Evolutionary conservation across 2,888 invertebrate species (phyloP), one percentile per base, ranked within the genome.

Genomic region (Hermodice carunculata): DNA sequence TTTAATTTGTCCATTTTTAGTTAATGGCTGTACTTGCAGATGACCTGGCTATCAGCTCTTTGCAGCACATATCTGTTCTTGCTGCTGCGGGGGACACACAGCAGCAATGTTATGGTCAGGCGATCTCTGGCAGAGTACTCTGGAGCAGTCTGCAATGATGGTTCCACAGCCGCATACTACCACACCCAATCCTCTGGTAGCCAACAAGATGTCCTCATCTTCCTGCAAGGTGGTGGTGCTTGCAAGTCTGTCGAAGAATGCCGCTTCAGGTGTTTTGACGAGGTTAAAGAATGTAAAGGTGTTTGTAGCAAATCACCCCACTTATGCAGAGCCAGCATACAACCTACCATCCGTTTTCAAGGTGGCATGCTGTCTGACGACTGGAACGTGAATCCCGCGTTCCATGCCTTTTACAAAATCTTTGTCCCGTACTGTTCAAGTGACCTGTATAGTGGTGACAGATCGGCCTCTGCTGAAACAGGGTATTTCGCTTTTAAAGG

Each of bases 181-280:
- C 51, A 28, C 37, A 40, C 52, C 4, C n/a, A n/a, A n/a, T n/a
- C n/a, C n/a, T n/a, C n/a, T n/a, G n/a, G n/a, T n/a, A n/a, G n/a
- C n/a, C n/a, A n/a, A n/a, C n/a, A n/a, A n/a, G n/a, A n/a, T n/a
- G 22, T 19, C 31, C 40, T 60, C 8, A 60, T 60, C 26, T 60
- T 37, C 52, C 61, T 60, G 14, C 24, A 60, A n/a, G 61, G 61
- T 5, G 61, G 61, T 19, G 61, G 61, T 14, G 51, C 51, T 28
- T 60, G 61, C 52, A 51, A 43, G 8, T 11, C 11, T 11, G 51
- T 60, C n/a, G 24, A 37, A 5, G 52, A 11, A 14, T 60, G 61
- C 52, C 42, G 24, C 37, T 26, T 11, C 51, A 34, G 61, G 8
- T 60, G 61, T 28, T 5, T n/a, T n/a, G n/a, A n/a, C n/a, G n/a